Evolutionary conservation across 2,888 invertebrate genomes (phyloP), one percentile per base, ranked within the genome.

Genomic region (Vesta saturnalis): DNA sequence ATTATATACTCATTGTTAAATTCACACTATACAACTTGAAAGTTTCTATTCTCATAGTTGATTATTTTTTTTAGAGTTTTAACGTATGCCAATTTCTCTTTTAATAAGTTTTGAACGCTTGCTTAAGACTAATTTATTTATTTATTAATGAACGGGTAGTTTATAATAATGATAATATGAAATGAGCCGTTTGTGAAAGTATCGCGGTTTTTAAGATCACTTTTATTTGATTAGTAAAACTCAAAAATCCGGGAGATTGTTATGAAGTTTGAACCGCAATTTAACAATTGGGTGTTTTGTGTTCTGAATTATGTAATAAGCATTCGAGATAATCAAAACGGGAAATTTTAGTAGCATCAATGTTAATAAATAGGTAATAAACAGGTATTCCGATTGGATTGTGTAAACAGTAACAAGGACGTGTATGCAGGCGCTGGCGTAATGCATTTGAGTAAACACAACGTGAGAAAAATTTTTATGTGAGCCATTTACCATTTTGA

Each of bases 391-490:
- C n/a, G 39, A 39, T 39, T 39, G 39, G n/a, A n/a, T 39, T 39
- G n/a, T 39, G 39, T 39, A 39, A n/a, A 39, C 8, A 39, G 39
- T 39, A 39, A 39, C 39, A 39, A 39, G 39, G 39, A 39, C 39
- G 8, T 49, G 15, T 18, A 14, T 49, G 8, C 14, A 49, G n/a
- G n/a, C n/a, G n/a, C 49, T 52, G 52, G 18, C 12, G 52, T 19
- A 52, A 49, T 49, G 4, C 39, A n/a, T n/a, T 52, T 52, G 1
- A 19, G 52, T 52, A 19, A 52, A 52, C 52, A 52, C 18, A 52
- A 52, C 52, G 52, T 52, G 52, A 52, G 52, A 52, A 52, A 10
- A 19, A 21, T 52, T 52, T 19, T n/a, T n/a, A n/a, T n/a, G n/a
- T n/a, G n/a, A n/a, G n/a, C n/a, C n/a, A n/a, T n/a, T n/a, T n/a